Base-by-base conservation (phyloP, 2,888 invertebrate species). In the Drosophila mayaguana region DNA sequence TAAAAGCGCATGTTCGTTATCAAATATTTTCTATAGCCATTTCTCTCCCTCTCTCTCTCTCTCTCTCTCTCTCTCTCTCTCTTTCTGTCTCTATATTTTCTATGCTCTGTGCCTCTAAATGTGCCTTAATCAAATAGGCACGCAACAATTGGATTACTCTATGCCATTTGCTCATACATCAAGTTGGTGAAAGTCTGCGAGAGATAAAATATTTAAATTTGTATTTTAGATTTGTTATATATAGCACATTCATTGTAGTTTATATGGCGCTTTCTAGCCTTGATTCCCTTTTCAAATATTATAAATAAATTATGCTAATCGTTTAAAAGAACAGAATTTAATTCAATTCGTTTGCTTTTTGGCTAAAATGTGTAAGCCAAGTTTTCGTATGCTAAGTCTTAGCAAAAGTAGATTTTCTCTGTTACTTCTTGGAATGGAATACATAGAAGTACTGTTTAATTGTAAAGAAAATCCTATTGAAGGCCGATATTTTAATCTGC, bases 121-220 rank as follows among this genome's bases (percentile, higher is more conserved):
- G 18, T 8, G 50, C 50, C 18, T 8, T 50, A 50, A 50, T 50
- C 32, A 14, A 50, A 50, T 50, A 8, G 20, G 50, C 32, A 32
- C 34, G 50, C 50, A 50, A 8, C 32, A 50, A 50, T 50, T 50
- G 32, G 50, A 18, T 50, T 50, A 50, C 34, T 50, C 50, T 8
- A 20, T 50, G 32, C 14, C 50, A 20, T 34, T 50, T 50, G 50
- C 14, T 50, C 18, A 50, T 50, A 32, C 50, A 32, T 50, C 18
- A 20, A 50, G 14, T 50, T 34, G 11, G 0, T 14, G 6, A 32
- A 50, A 34, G 32, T 32, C 32, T 18, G 18, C 8, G 7, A 50
- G 18, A 6, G 11, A 3, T 4, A 7, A 32, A 20, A 7, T 7
- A 14, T 34, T 50, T 50, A 14, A 34, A 34, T 50, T 18, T 50